Conservation (phyloP, 2,113 vertebrate species). For the Elanoides forficatus region DNA sequence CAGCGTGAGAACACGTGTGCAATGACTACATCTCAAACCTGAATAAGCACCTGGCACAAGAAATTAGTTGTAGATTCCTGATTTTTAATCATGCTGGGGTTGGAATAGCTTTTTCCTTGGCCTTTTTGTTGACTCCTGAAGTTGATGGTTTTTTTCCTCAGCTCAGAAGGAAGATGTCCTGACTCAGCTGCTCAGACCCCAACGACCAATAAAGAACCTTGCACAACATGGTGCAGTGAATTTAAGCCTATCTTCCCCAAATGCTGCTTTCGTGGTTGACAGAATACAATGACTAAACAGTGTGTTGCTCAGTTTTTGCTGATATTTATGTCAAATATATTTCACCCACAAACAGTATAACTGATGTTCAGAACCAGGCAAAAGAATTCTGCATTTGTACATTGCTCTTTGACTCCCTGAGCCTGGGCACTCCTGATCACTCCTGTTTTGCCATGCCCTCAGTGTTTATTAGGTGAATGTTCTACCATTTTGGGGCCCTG, state of each 20-base stretch:
- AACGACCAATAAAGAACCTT: background rate
- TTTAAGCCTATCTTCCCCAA: background rate
- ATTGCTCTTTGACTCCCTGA: background rate
- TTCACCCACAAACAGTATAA: background rate
- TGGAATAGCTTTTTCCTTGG: background rate
- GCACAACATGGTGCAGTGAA: background rate
- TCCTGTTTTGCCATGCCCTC: background rate
- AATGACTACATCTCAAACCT: background rate
- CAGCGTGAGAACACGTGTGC: background rate
- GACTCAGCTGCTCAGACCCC: background rate
- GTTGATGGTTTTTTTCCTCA: background rate
- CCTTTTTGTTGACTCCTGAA: background rate
- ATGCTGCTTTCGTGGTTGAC: background rate
- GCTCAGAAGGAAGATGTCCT: background rate
- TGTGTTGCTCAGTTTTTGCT: background rate
- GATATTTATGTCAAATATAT: background rate
- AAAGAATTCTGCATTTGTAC: background rate
- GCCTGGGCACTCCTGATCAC: fast-evolving
- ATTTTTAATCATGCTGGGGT: background rate
- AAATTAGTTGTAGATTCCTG: background rate
- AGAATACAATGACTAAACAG: background rate
- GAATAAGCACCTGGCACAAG: background rate
- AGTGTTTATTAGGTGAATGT: fast-evolving
- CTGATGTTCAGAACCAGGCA: background rate
- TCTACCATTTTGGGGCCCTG: fast-evolving